phyloP scores from a whole-genome alignment of 2,888 invertebrate species.

The Pegoplata infirma region DNA sequence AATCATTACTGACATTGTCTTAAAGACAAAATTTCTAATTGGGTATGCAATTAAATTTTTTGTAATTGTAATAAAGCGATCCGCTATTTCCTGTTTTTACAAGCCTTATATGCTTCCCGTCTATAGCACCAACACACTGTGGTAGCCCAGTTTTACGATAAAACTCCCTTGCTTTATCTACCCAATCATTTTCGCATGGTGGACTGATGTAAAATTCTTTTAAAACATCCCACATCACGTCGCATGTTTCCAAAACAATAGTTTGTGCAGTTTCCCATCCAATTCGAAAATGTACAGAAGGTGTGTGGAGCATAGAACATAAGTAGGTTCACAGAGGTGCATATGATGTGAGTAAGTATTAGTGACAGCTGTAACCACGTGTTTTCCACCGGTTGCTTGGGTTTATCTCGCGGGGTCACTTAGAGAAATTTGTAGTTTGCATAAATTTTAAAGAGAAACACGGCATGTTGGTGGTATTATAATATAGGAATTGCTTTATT shows the following conservation, averaged over 20 bases:
- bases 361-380: no score
- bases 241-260: constrained; percentile 9
- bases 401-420: no score
- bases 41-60: background rate
- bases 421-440: no score
- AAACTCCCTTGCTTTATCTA: background rate
- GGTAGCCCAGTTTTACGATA: background rate
- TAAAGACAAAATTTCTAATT: no score
- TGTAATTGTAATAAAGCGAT: constrained; percentile 15
- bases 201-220: background rate
- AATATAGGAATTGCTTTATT: no score
- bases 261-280: constrained; percentile 7
- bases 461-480: no score
- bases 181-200: background rate
- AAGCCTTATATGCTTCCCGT: constrained; percentile 8
- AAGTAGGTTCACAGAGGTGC: no score
- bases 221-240: constrained; percentile 13
- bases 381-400: no score
- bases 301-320: no score
- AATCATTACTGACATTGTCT: no score
- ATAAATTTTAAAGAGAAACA: no score
- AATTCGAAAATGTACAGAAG: background rate
- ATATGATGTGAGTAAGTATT: no score
- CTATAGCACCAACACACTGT: constrained; percentile 14
- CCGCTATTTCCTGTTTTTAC: background rate